Percentiles rank a stretch among this genome's conserved stretches.
These are phyloP conservation scores for Gephyroberyx darwinii DNA, from an alignment of 2,797 vertebrate species.

Conservation along the genomic window DNA sequence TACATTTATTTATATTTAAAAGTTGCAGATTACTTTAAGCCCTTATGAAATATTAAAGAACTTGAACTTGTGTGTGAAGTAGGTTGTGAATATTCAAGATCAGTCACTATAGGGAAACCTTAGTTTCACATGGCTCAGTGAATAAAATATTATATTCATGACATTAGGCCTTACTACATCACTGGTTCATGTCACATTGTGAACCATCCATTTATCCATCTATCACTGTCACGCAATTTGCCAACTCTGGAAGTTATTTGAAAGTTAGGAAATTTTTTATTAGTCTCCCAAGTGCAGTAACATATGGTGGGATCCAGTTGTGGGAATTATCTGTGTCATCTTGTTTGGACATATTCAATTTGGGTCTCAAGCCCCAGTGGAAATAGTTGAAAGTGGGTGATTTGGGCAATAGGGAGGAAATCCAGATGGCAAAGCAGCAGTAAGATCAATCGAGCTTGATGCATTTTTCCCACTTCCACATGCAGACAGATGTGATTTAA, in stretches of 20 bases:
- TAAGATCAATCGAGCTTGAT: conserved; percentile 78
- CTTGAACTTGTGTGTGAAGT: neutral
- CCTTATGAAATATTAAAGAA: neutral
- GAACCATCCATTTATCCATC: conserved; percentile 52
- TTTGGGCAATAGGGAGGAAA: conserved; percentile 77
- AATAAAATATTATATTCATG: conserved; percentile 11
- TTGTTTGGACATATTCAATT: conserved; percentile 88
- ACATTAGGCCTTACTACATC: conserved; percentile 26
- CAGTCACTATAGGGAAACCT: neutral
- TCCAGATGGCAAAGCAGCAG: conserved; percentile 80
- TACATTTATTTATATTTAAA: no score
- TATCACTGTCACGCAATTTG: conserved; percentile 51
- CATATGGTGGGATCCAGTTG: conserved; percentile 87
- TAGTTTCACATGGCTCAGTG: neutral
- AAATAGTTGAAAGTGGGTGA: conserved; percentile 79
- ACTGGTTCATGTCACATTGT: conserved; percentile 8
- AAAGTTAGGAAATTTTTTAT: conserved; percentile 81
- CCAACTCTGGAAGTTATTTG: conserved; percentile 80
- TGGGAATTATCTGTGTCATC: conserved; percentile 89
- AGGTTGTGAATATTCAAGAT: neutral
- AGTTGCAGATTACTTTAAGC: no score
- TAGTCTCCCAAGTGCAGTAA: conserved; percentile 80
- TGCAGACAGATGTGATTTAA: conserved; percentile 79
- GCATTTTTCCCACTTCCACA: conserved; percentile 70
- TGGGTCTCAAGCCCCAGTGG: conserved; percentile 84